Base-by-base conservation (phyloP, 2,888 invertebrate genomes). In the Amitus sp. region DNA sequence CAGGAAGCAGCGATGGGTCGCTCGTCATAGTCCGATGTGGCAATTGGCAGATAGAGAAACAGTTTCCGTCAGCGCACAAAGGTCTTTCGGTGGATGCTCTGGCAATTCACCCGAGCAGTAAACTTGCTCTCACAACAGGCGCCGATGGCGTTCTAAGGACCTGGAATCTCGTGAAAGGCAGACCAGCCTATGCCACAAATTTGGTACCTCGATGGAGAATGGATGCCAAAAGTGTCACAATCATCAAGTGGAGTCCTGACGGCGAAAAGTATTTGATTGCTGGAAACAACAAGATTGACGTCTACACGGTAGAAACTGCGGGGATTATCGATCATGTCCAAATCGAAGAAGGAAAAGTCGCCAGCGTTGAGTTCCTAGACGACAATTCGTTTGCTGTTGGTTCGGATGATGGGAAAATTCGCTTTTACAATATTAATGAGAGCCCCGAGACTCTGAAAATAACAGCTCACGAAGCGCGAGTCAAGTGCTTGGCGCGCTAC, bases 91-190 rank as follows among this genome's bases (percentile, higher is more conserved):
- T 97, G 0, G 88, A 89, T 56, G 87, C 88, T 65, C 84, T 96
- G 50, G 89, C 92, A 47, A 86, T 96, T 45, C 97, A 98, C 85
- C 93, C 95, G 1, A 90, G 90, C 71, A 95, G 95, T 10, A 96
- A 95, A 83, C 75, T 97, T 66, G 94, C 95, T 0, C 83, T 98
- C 6, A 92, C 95, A 9, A 86, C 96, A 33, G 95, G 96, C 12
- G 88, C 88, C 46, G 96, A 98, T 82, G 88, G 88, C 69, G 90
- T 92, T 3, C 82, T 98, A 42, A 85, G 91, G 73, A 96, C 96
- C 2, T 98, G 98, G 98, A 96, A 98, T 84, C 85, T 98, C 62
- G 86, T 97, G 0, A 96, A 95, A 81, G 97, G 96, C 0, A 87
- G 95, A 60, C 90, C 90, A 70, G 96, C 96, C 0, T 97, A 93